Conservation (phyloP, 30 jellyfish, hydroid and myxozoan species). For the Chrysaora quinquecirrha region DNA sequence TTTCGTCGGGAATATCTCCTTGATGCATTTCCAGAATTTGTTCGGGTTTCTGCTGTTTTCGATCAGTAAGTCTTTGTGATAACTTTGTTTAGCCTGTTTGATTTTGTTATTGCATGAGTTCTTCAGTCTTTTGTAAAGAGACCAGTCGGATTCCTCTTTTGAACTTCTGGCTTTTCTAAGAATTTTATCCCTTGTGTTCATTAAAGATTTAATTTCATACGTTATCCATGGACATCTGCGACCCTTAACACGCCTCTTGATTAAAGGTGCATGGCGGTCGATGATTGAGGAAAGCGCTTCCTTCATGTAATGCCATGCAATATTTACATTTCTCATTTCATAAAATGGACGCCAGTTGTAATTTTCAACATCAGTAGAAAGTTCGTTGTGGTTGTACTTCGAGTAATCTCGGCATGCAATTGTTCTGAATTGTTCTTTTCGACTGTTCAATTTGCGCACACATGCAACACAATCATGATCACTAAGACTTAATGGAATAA, state of each 20-base stretch:
- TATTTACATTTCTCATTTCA: slow-evolving; percentile 24
- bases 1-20: slow-evolving; percentile 20
- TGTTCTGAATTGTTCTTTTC: slow-evolving; percentile 2
- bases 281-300: slow-evolving; percentile 19
- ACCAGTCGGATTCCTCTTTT: slow-evolving; percentile 30
- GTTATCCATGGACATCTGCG: slow-evolving; percentile 39
- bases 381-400: slow-evolving; percentile 4
- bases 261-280: slow-evolving; percentile 54
- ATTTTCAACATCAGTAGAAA: background rate
- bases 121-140: background rate
- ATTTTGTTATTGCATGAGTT: slow-evolving; percentile 21
- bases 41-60: slow-evolving; percentile 35
- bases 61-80: slow-evolving; percentile 26
- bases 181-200: slow-evolving; percentile 3
- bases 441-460: slow-evolving; percentile 8
- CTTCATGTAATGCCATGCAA: slow-evolving; percentile 5
- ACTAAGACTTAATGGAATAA: slow-evolving; percentile 4
- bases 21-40: background rate
- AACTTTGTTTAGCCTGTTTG: slow-evolving; percentile 11
- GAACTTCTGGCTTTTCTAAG: slow-evolving; percentile 25
- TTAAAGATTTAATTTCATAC: background rate
- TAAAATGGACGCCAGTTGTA: slow-evolving; percentile 17
- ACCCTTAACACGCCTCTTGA: slow-evolving; percentile 18
- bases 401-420: slow-evolving; percentile 11
- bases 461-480: slow-evolving; percentile 16